Percentiles rank a stretch among this genome's conserved stretches.
Evolutionary conservation across 2,888 invertebrate species (phyloP).

Genomic region (Mongoloraphidia duomilia): DNA sequence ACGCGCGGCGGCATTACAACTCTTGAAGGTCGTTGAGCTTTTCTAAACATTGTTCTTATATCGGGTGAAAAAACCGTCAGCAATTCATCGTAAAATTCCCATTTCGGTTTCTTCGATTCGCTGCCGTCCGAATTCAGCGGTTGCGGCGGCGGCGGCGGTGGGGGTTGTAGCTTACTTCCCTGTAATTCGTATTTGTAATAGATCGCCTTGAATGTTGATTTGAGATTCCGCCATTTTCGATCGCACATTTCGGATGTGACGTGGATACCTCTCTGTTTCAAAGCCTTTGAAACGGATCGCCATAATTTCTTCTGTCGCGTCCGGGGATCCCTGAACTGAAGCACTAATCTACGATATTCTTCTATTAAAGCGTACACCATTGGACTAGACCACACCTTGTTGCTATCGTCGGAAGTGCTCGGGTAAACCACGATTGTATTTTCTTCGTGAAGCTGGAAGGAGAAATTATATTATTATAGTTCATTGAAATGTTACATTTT

Average conservation of each 20-base stretch:
- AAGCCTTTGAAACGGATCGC: background rate
- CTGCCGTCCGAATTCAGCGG: background rate
- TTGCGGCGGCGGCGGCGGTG: background rate
- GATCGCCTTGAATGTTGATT: constrained; percentile 12
- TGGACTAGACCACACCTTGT: constrained; percentile 1
- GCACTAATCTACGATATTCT: constrained; percentile 4
- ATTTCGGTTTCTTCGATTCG: constrained; percentile 4
- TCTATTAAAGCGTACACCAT: constrained; percentile 4
- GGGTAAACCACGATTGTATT: too few relatives aligned
- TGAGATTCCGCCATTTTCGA: constrained; percentile 13
- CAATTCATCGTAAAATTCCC: constrained; percentile 12
- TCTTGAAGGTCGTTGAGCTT: constrained; percentile 5
- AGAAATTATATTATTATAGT: too few relatives aligned
- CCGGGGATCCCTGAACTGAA: constrained; percentile 3
- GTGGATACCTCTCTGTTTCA: constrained; percentile 1
- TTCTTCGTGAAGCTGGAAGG: too few relatives aligned
- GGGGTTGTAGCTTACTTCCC: constrained; percentile 1
- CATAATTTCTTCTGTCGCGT: constrained; percentile 3
- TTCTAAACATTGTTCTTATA: constrained; percentile 2
- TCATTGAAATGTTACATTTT: too few relatives aligned
- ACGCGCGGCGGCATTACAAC: too few relatives aligned
- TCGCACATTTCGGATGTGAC: constrained; percentile 9
- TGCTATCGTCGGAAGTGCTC: too few relatives aligned
- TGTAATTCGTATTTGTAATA: background rate
- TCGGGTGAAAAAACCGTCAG: constrained; percentile 9